These are phyloP conservation scores for Drosophila meridiana DNA, from an alignment of 2,888 invertebrate species.

Conservation along the genomic window DNA sequence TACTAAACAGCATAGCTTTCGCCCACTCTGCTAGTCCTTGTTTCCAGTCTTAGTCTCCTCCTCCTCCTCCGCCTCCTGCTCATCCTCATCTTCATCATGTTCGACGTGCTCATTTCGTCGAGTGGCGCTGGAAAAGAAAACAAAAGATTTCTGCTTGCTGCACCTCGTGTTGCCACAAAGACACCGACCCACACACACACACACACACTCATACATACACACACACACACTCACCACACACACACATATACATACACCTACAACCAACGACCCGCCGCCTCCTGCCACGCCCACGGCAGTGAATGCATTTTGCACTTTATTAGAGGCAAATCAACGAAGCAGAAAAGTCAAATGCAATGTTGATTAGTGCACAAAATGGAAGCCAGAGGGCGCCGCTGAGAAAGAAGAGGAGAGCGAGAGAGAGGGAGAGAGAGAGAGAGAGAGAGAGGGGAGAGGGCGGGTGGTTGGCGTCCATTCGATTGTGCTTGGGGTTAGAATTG, in stretches of 20 bases:
- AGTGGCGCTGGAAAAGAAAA: conserved; percentile 63
- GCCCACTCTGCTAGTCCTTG: background rate
- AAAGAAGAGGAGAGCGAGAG: no score
- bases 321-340: conserved; percentile 79
- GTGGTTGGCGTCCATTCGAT: background rate
- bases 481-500: conserved; percentile 35
- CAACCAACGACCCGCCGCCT: background rate
- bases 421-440: no score
- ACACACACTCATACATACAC: background rate
- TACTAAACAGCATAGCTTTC: background rate
- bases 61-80: background rate
- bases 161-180: conserved; percentile 39
- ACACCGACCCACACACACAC: background rate
- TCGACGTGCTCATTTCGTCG: conserved; percentile 74
- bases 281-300: background rate
- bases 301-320: conserved; percentile 77
- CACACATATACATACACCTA: background rate
- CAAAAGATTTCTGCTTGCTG: conserved; percentile 74
- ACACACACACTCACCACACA: background rate
- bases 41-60: background rate
- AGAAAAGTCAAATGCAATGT: conserved; percentile 77
- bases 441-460: background rate
- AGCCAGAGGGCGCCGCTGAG: conserved; percentile 1
- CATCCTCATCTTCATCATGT: conserved; percentile 21
- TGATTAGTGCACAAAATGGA: conserved; percentile 56